Conservation (phyloP, 2,888 invertebrate genomes). For the Drosophila parthenogenetica region DNA sequence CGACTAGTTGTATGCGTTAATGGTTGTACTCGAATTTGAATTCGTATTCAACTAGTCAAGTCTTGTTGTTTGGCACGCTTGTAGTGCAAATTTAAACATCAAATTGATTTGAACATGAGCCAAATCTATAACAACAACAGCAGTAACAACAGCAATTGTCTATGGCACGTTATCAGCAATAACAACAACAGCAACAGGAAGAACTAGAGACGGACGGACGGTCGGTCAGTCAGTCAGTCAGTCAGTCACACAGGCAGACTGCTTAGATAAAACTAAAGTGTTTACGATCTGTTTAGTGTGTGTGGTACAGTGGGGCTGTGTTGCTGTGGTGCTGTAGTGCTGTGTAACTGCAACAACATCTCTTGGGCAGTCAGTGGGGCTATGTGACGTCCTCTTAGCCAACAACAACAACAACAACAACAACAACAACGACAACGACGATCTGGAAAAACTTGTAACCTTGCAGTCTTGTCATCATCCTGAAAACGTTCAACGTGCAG, state of each 20-base stretch:
- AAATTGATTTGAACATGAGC: slow-evolving; percentile 64
- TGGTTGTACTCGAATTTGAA: slow-evolving; percentile 10
- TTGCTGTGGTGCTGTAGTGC: slow-evolving; percentile 13
- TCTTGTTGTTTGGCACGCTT: slow-evolving; percentile 34
- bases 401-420: too few species aligned
- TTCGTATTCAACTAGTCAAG: slow-evolving; percentile 1
- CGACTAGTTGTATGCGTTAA: slow-evolving; percentile 21
- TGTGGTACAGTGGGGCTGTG: slow-evolving; percentile 23
- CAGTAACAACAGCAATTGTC: slow-evolving; percentile 67
- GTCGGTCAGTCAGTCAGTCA: slow-evolving; percentile 5
- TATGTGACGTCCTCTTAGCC: slow-evolving; percentile 37
- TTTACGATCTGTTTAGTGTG: slow-evolving; percentile 77
- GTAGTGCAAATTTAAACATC: slow-evolving; percentile 66
- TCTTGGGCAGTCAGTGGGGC: slow-evolving; percentile 50
- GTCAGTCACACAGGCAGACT: slow-evolving; percentile 21
- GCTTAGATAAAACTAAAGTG: slow-evolving; percentile 71
- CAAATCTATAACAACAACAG: slow-evolving; percentile 54
- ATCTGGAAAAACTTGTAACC: slow-evolving; percentile 80
- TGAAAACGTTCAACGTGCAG: slow-evolving; percentile 4
- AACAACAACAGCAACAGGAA: slow-evolving; percentile 33
- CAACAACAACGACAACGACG: slow-evolving; percentile 10
- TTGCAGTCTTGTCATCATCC: slow-evolving; percentile 75
- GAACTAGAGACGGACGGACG: slow-evolving; percentile 10
- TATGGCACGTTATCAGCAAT: slow-evolving; percentile 63
- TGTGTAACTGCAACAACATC: slow-evolving; percentile 9